Base-by-base conservation (phyloP, 2,113 vertebrate species). In the Mugil cephalus region DNA sequence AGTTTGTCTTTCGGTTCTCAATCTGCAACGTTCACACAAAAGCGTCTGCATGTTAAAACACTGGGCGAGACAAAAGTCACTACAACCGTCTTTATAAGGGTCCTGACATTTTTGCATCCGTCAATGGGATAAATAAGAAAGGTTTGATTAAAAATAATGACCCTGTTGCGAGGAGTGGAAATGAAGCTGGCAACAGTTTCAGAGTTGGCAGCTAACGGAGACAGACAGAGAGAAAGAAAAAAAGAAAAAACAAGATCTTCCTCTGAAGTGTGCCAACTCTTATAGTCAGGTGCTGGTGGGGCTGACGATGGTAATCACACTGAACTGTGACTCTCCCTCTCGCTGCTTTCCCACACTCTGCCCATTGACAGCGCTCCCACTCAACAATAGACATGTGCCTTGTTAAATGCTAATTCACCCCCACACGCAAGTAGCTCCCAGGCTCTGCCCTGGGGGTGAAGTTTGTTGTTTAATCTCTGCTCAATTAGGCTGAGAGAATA, bases 331-430 rank as follows among this genome's bases (percentile, higher is more conserved):
- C 90, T 91, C 38, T 73, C 89, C 90, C 86, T 46, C 86, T 73
- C 83, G 13, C 83, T 50, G 87, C 88, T 87, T 93, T 93, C 91
- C 93, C 93, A 94, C 92, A 93, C 92, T 92, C 89, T 19, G 67
- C 30, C 73, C 80, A 88, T 70, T 85, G 74, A 89, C 54, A 17
- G 67, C 54, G 79, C 56, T 63, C 52, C 74, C 19, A 11, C 60
- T 47, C 51, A 76, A 92, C 92, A 93, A 93, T 86, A 74, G 89
- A 84, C 90, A 85, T 93, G 92, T 91, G 91, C 91, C 93, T 91
- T 87, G 85, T 94, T 90, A 90, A 86, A 93, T 91, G 91, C 80
- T 91, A 93, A 93, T 89, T 74, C 72, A 61, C 47, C 78, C 83
- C 52, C 63, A 63, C 81, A 77, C 80, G 79, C 82, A 84, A 58